Conservation (phyloP, 2,797 vertebrate species). For the Onychomys arenicola region DNA sequence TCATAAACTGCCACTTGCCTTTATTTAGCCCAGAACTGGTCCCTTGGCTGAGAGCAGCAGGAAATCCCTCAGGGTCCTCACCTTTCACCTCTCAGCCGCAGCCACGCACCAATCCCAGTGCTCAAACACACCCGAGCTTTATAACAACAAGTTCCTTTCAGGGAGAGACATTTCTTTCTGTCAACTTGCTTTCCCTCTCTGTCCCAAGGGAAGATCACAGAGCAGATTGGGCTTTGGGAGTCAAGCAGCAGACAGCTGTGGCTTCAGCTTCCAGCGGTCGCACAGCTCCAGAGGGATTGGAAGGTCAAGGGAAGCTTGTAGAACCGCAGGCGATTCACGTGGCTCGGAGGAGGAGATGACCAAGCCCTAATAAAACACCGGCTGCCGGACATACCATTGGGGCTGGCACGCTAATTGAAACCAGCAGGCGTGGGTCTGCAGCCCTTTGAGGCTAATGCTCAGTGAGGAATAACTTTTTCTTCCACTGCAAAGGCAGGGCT, state of each 20-base stretch:
- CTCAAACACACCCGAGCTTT: background rate
- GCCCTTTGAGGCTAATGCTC: constrained; percentile 51
- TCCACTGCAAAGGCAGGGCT: constrained; percentile 64
- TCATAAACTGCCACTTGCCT: background rate
- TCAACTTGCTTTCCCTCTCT: constrained; percentile 41
- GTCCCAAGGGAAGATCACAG: constrained; percentile 65
- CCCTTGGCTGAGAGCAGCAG: background rate
- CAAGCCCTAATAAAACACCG: constrained; percentile 86
- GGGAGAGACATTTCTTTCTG: constrained; percentile 6
- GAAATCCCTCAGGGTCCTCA: background rate
- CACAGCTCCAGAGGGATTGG: background rate
- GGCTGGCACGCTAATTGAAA: constrained; percentile 91
- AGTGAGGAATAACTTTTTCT: constrained; percentile 74
- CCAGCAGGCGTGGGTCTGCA: constrained; percentile 83
- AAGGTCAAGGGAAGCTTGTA: constrained; percentile 54
- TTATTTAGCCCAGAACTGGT: background rate
- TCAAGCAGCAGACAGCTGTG: constrained; percentile 60
- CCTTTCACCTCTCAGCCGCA: constrained; percentile 4
- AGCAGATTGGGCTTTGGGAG: constrained; percentile 47
- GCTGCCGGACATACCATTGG: constrained; percentile 85
- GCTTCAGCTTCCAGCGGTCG: background rate
- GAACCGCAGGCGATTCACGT: constrained; percentile 57
- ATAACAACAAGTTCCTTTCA: constrained; percentile 16
- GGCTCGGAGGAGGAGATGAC: constrained; percentile 76
- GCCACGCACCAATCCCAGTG: background rate